Base-by-base conservation (phyloP, 2,888 invertebrate species). In the Rhingia campestris region DNA sequence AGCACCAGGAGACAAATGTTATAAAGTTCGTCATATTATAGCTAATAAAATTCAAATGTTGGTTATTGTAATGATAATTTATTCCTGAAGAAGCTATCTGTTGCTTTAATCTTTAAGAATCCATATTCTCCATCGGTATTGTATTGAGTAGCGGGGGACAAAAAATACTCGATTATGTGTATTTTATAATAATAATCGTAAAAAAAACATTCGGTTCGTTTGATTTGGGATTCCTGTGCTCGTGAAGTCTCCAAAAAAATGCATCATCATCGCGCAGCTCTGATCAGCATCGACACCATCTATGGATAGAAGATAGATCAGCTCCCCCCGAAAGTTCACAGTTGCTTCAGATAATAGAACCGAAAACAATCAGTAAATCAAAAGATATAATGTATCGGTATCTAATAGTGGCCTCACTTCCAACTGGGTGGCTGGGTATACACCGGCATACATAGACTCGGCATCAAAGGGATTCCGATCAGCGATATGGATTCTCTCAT, bases 401-500 rank as follows among this genome's bases (percentile, higher is more conserved):
- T 56, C 75, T 45, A 72, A 72, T 64, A 67, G 61, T 47, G 66
- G 73, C 59, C 47, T n/a, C 58, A 66, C 76, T 70, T 70, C 70
- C 61, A 75, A 74, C 70, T 75, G 81, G 81, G 81, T 81, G 81
- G 80, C 54, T 64, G 14, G 12, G 22, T 32, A 12, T 63, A 14
- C 53, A 72, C 69, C 30, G 56, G 30, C 35, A 49, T 37, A 56
- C 30, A 12, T 35, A 35, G 53, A n/a, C 22, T 14, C 33, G 32
- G 67, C 82, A 74, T 84, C 82, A 84, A 84, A 84, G 79, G 74
- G 79, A 74, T 79, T 74, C 82, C 82, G 82, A 67, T 53, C 39
- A 53, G 43, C 39, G 75, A 61, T 80, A 56, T 66, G 61, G 43
- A 81, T 61, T 81, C 63, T 56, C 63, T 45, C 66, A 81, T 47